Evolutionary conservation across 2,797 vertebrate genomes (phyloP).

Genomic region (Lacerta bilineata): DNA sequence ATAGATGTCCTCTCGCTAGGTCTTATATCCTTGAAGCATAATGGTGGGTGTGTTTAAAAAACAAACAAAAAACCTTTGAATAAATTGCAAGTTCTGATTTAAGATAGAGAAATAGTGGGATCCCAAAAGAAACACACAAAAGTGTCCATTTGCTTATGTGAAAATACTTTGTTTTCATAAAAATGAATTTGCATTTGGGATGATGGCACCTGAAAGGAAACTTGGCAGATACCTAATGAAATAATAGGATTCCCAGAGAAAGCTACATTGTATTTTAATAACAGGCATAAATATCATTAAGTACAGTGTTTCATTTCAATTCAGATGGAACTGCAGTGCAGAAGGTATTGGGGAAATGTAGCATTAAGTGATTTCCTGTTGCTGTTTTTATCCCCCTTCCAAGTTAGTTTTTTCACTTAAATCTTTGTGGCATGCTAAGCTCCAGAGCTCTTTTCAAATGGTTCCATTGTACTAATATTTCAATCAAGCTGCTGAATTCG

Average conservation of each 20-base stretch:
- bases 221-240: constrained; percentile 80
- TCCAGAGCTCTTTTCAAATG: not conserved
- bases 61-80: too few species aligned
- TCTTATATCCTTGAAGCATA: not conserved
- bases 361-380: constrained; percentile 18
- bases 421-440: constrained; percentile 9
- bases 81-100: not conserved
- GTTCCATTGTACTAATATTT: not conserved
- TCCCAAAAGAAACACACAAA: not conserved
- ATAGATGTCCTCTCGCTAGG: not conserved
- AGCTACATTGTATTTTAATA: constrained; percentile 76
- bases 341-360: constrained; percentile 33
- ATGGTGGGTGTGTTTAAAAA: not conserved
- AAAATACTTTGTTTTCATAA: constrained; percentile 81
- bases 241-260: constrained; percentile 80
- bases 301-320: constrained; percentile 78
- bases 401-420: constrained; percentile 27
- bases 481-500: not conserved
- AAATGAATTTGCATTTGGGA: constrained; percentile 80
- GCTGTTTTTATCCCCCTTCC: not conserved
- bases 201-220: constrained; percentile 68
- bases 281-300: constrained; percentile 74
- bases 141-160: constrained; percentile 74
- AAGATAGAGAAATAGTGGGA: not conserved
- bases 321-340: constrained; percentile 76